These are phyloP conservation scores for Eupristina koningsbergeri DNA, from an alignment of 1,140 invertebrate genomes.

Conservation along the genomic window DNA sequence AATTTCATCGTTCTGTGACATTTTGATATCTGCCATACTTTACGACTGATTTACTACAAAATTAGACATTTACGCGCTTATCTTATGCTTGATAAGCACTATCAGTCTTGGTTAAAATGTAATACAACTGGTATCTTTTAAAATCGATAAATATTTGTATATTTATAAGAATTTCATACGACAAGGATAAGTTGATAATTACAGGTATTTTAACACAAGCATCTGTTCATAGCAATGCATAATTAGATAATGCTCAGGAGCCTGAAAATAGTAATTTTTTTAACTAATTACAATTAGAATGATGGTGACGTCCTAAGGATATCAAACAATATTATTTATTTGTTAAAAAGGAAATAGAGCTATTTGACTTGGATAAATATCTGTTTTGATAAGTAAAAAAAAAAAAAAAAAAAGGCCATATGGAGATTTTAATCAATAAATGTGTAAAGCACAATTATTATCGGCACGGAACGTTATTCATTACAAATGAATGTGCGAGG, in stretches of 20 bases:
- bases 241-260: too few species aligned
- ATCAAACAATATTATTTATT: too few species aligned
- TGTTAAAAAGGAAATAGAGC: neutral
- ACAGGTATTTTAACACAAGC: neutral
- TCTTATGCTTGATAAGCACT: conserved; percentile 55
- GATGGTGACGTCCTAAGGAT: too few species aligned
- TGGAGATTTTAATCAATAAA: neutral
- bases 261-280: too few species aligned
- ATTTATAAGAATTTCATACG: neutral
- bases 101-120: conserved; percentile 37
- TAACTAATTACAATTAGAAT: neutral
- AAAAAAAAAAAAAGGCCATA: neutral
- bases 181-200: neutral
- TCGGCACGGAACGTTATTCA: neutral
- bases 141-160: conserved; percentile 1
- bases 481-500: neutral
- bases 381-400: neutral
- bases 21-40: conserved; percentile 8
- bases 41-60: conserved; percentile 14
- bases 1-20: neutral
- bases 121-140: neutral
- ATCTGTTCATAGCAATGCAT: too few species aligned
- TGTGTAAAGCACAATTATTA: neutral
- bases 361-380: neutral
- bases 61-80: conserved; percentile 42